Conservation (phyloP, 2,888 invertebrate genomes). For the Ferrisia virgata region DNA sequence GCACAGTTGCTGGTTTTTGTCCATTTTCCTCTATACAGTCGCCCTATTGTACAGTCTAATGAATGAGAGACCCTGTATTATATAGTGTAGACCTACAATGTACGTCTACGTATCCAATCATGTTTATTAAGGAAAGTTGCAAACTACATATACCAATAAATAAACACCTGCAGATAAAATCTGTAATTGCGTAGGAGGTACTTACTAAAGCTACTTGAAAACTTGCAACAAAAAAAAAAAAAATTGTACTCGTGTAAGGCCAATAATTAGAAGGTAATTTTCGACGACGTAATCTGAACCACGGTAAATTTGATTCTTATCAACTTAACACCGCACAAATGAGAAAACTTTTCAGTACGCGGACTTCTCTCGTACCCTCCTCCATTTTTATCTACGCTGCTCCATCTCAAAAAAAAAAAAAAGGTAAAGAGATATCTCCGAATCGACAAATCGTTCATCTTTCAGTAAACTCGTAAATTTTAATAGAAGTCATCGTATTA, state of each 20-base stretch:
- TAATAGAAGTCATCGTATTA: neutral
- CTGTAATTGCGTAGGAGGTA: too few relatives aligned
- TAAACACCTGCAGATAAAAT: neutral
- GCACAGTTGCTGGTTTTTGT: too few relatives aligned
- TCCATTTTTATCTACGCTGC: too few relatives aligned
- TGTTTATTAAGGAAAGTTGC: neutral
- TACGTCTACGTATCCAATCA: too few relatives aligned
- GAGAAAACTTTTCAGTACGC: neutral
- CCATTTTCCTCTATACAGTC: too few relatives aligned
- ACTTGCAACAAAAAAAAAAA: neutral
- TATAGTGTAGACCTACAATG: too few relatives aligned
- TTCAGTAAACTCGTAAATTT: neutral
- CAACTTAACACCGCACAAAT: neutral
- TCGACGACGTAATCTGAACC: neutral
- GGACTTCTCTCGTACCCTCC: neutral
- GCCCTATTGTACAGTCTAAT: too few relatives aligned
- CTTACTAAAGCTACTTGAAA: too few relatives aligned
- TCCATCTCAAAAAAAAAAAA: neutral
- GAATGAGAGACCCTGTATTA: too few relatives aligned
- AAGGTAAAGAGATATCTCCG: too few relatives aligned
- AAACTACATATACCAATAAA: neutral
- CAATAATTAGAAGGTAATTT: slow-evolving; percentile 8
- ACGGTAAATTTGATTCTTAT: slow-evolving; percentile 15
- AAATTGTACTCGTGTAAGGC: neutral
- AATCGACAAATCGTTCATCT: slow-evolving; percentile 13